phyloP scores from a whole-genome alignment of 2,113 vertebrate genomes.

The Saguinus imperator region DNA sequence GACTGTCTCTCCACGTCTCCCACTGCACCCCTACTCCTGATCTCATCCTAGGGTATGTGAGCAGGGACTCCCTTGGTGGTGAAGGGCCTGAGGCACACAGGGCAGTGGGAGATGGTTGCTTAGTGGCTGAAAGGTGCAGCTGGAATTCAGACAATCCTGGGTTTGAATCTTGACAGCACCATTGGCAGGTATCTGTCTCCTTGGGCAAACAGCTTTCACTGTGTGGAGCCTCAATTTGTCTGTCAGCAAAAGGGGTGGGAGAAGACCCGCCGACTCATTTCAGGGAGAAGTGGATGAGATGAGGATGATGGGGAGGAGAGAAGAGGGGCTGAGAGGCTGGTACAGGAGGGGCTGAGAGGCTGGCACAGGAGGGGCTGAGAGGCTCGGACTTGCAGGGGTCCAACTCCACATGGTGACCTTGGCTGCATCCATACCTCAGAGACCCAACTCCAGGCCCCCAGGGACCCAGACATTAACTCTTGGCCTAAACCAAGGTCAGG shows the following conservation, averaged over 20 bases:
- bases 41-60: background rate
- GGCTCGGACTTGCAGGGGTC: background rate
- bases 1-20: too few species aligned
- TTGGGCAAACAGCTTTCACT: background rate
- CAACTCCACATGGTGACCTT: background rate
- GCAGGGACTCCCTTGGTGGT: background rate
- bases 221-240: background rate
- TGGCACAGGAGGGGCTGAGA: background rate
- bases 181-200: background rate
- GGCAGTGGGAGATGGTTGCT: background rate
- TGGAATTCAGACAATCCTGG: background rate
- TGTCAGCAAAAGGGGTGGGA: background rate
- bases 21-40: accelerated
- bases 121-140: background rate
- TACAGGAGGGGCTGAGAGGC: background rate
- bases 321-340: background rate
- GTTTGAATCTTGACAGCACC: background rate
- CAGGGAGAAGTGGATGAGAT: background rate
- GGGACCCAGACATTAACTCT: background rate
- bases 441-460: background rate
- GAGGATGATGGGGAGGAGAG: background rate
- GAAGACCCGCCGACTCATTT: background rate
- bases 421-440: background rate
- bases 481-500: background rate
- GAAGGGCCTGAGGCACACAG: background rate